Evolutionary conservation across 2,113 vertebrate genomes (phyloP).

Genomic region (Engystomops pustulosus): DNA sequence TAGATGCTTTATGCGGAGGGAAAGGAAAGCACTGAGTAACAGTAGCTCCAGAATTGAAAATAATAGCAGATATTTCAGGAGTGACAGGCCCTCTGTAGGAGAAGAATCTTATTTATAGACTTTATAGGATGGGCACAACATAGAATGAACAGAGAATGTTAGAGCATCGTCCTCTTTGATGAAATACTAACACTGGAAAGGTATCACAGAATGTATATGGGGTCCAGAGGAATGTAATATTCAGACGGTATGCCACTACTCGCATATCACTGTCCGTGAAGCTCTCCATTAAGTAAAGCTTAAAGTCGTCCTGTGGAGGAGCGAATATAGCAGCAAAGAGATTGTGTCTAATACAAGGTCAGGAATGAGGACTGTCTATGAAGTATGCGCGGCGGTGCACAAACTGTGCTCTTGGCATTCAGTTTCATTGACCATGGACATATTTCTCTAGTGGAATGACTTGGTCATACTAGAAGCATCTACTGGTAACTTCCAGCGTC

Average conservation of each 20-base stretch:
- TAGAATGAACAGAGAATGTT: too few species aligned
- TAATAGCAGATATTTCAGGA: too few species aligned
- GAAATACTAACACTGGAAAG: too few species aligned
- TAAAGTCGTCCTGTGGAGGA: background rate
- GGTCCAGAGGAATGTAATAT: background rate
- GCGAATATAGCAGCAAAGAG: conserved; percentile 26
- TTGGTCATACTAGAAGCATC: background rate
- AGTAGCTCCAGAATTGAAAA: too few species aligned
- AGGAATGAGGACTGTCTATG: background rate
- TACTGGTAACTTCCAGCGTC: background rate
- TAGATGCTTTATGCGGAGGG: too few species aligned
- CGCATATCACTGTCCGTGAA: background rate
- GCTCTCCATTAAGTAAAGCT: conserved; percentile 7
- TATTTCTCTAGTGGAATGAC: background rate
- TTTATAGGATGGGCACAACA: too few species aligned
- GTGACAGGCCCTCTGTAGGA: too few species aligned
- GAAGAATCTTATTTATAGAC: too few species aligned
- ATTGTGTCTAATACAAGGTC: conserved; percentile 29
- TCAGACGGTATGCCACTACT: background rate
- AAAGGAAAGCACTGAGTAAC: too few species aligned
- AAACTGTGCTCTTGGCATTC: background rate
- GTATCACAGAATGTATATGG: too few species aligned
- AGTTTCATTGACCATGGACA: background rate
- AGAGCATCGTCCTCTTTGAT: too few species aligned
- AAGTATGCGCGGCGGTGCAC: background rate